These are phyloP conservation scores for Ips typographus DNA, from an alignment of 1,140 invertebrate species.

Conservation along the genomic window DNA sequence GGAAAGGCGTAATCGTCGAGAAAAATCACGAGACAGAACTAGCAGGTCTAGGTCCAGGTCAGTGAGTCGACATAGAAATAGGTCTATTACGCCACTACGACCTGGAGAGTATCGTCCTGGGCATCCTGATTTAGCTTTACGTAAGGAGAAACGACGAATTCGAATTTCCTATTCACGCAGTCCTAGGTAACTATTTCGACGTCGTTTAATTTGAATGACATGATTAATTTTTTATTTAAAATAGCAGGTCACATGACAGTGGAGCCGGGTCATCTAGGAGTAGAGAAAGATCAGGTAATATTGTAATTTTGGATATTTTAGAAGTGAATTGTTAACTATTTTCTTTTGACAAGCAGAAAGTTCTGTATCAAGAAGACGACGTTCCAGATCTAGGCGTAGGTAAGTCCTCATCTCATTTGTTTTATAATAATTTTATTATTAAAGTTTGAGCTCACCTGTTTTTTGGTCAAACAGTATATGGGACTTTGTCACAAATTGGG, in stretches of 20 bases:
- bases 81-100: slow-evolving; percentile 20
- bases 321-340: neutral
- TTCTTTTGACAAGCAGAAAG: neutral
- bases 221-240: neutral
- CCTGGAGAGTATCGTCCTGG: slow-evolving; percentile 27
- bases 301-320: neutral
- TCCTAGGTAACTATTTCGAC: neutral
- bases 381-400: neutral
- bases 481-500: too few species aligned
- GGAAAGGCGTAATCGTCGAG: neutral
- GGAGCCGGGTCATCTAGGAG: neutral
- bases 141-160: neutral
- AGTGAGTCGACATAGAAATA: neutral
- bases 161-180: slow-evolving; percentile 2
- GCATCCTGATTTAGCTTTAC: slow-evolving; percentile 23
- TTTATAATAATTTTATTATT: too few species aligned
- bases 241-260: neutral
- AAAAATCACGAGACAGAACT: neutral
- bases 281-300: neutral
- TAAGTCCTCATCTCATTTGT: too few species aligned
- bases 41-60: neutral
- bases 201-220: neutral
- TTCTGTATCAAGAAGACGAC: neutral
- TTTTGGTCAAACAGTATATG: too few species aligned
- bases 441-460: too few species aligned